Percentiles rank a stretch among this genome's conserved stretches.
Conservation (phyloP, 1,140 invertebrate genomes). For the Micrasema minimum region DNA sequence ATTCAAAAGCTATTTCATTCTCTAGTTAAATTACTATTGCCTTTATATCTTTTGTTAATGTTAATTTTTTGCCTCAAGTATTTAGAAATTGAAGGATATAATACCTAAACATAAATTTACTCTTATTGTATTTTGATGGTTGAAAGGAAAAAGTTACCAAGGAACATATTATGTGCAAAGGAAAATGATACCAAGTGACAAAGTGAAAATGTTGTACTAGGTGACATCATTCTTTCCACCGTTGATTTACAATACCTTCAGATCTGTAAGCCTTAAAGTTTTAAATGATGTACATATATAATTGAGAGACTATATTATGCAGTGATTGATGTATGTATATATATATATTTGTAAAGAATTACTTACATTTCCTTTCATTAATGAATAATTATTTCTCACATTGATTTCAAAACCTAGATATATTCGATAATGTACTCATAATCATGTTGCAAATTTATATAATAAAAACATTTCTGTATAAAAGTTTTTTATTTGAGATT, state of each 20-base stretch:
- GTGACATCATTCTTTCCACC: too few species aligned
- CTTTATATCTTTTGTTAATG: too few species aligned
- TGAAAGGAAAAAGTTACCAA: too few species aligned
- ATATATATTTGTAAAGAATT: conserved; percentile 25
- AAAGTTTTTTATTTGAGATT: conserved; percentile 40
- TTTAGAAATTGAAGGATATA: too few species aligned
- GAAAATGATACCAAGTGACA: too few species aligned
- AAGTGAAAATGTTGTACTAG: too few species aligned
- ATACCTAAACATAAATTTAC: too few species aligned
- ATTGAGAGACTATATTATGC: not conserved
- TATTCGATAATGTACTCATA: conserved; percentile 45
- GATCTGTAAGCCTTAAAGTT: not conserved
- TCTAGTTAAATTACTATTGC: too few species aligned
- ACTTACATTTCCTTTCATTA: conserved; percentile 28
- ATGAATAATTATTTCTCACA: conserved; percentile 43
- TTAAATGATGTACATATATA: not conserved
- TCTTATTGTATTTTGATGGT: too few species aligned
- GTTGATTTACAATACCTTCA: conserved; percentile 20
- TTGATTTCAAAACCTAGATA: conserved; percentile 48
- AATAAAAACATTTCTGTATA: conserved; percentile 43
- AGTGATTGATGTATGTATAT: conserved; percentile 1
- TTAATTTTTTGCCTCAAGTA: too few species aligned
- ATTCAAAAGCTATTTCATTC: too few species aligned
- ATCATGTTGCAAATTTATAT: conserved; percentile 43
- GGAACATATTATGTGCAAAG: too few species aligned